Base-by-base conservation (phyloP, 1,140 invertebrate genomes). In the Saxidomus purpurata region DNA sequence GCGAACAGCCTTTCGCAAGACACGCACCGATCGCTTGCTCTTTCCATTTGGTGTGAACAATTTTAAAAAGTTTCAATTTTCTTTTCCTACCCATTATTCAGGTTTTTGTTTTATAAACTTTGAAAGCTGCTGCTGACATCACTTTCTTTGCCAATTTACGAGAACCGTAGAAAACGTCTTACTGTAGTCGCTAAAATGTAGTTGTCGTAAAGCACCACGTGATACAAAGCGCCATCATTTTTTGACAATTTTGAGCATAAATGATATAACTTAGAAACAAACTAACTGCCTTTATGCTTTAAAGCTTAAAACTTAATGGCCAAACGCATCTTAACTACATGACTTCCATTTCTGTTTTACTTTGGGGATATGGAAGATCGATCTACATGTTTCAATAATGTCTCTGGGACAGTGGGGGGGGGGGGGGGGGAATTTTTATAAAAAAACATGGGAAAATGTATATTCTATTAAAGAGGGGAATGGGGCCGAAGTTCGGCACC, bases 261-360 rank as follows among this genome's bases (percentile, higher is more conserved):
- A 79, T 79, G 76, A 79, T 79, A 79, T 79, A 79, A 79, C 76
- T 79, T 34, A 79, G 76, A 49, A 79, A 79, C 76, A 79, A 79
- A 79, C 76, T 79, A 79, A 79, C 76, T 79, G 76, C 76, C 76
- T 79, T 79, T 79, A 79, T 79, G 76, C 76, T 79, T 79, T 79
- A 79, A 79, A 79, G 76, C 76, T 79, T 79, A 79, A 79, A 79
- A 79, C 76, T 79, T 79, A 79, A 79, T 79, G 76, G 43, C 76
- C 76, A 79, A 38, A 79, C 69, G 69, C 69, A 74, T 74, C 69
- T 74, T 74, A 74, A 74, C 69, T 74, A 74, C 69, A 74, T 74
- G 69, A 74, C 76, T 79, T 79, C 38, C 76, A 79, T 79, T n/a
- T 79, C 76, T 79, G 76, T 79, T 79, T 79, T 79, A 79, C 76